Evolutionary conservation across 2,113 vertebrate genomes (phyloP), one percentile per base, ranked within the genome.

Genomic region (Heteronetta atricapilla): DNA sequence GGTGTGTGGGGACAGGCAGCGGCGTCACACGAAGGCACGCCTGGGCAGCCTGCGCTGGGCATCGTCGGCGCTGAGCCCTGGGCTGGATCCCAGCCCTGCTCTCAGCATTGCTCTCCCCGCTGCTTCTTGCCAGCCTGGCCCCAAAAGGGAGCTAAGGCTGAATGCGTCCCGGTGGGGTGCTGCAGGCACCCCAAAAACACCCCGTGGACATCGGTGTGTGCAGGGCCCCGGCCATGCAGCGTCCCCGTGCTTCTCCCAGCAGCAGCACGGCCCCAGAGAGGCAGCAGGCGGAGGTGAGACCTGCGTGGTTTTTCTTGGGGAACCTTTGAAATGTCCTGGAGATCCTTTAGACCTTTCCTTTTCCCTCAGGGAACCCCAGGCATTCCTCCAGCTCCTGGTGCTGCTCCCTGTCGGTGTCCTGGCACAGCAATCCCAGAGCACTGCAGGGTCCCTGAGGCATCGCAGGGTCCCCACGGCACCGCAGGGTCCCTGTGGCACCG

Each of bases 401-500:
- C 80, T 62, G 48, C 34, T 53, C 38, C 48, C n/a, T 9, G 0
- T 8, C 3, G 2, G 10, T 38, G 53, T 28, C 29, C 59, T 56
- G 76, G 64, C 72, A 56, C 9, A 4, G 34, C 11, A 46, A 40
- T 13, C 36, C 67, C 29, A 3, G 3, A 23, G 77, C 18, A 31
- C 7, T 16, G 2, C 0, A 0, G 11, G 34, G 33, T 59, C 59
- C 63, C 58, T 10, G 4, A 13, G 56, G 8, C 20, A 44, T 19
- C 42, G 22, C 14, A 3, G 36, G 15, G 8, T n/a, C 20, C 25
- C 16, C 36, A 38, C 36, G 36, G 36, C 36, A 6, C 23, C 0
- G 0, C 28, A 25, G 25, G 28, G 26, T 63, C 46, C 60, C 31
- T 19, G 10, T 10, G 38, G 38, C 38, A 6, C 23, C 0, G 0